phyloP scores from a whole-genome alignment of 2,888 invertebrate species.

The Dasypogon diadema region DNA sequence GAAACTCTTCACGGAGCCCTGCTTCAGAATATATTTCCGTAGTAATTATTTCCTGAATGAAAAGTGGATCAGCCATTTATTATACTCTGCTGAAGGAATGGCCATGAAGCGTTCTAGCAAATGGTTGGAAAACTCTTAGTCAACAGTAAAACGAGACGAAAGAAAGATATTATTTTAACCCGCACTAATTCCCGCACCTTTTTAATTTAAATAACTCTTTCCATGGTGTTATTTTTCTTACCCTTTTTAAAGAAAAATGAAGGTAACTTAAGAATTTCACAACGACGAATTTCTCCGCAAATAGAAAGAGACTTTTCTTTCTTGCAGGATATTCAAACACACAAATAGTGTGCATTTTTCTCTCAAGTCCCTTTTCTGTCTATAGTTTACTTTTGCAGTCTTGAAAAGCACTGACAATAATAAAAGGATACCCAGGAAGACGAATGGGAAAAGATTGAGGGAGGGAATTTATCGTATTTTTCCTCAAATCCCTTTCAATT shows the following conservation, averaged over 20 bases:
- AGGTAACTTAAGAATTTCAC: background rate
- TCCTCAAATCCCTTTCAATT: constrained; percentile 45
- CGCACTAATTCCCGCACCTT: too few species aligned
- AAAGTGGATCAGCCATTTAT: too few species aligned
- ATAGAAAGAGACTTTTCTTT: background rate
- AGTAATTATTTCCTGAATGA: too few species aligned
- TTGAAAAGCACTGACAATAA: constrained; percentile 19
- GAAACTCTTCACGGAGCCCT: too few species aligned
- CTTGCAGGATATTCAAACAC: background rate
- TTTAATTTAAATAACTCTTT: too few species aligned
- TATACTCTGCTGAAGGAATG: too few species aligned
- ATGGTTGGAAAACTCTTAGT: too few species aligned
- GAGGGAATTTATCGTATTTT: constrained; percentile 37
- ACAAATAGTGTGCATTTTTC: constrained; percentile 24
- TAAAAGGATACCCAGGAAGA: constrained; percentile 22
- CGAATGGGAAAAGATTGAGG: constrained; percentile 31
- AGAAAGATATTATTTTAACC: too few species aligned
- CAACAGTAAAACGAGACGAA: too few species aligned
- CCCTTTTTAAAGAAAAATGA: background rate
- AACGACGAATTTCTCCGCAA: background rate
- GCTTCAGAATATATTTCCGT: too few species aligned
- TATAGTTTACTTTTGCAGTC: constrained; percentile 28
- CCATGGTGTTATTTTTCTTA: too few species aligned
- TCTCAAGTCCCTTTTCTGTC: constrained; percentile 28
- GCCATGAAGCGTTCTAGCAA: too few species aligned